Percentiles rank a stretch among this genome's conserved stretches.
These are phyloP conservation scores for Mesochorus sp. DNA, from an alignment of 2,888 invertebrate genomes.

Conservation along the genomic window DNA sequence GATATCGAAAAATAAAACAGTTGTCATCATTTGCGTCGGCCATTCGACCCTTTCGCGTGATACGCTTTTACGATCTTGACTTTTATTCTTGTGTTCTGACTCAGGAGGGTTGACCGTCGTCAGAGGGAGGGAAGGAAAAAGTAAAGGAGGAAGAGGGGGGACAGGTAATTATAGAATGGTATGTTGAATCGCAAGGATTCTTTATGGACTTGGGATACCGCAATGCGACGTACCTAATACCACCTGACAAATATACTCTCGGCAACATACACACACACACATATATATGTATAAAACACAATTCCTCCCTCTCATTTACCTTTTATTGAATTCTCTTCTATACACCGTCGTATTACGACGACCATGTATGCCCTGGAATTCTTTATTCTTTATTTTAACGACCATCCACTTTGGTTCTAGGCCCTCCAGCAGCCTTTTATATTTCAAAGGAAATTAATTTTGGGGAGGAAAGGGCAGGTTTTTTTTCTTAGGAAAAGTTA, in stretches of 20 bases:
- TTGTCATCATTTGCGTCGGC: background rate
- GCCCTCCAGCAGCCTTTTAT: background rate
- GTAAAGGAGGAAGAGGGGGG: too few relatives aligned
- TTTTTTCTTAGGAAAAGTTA: too few relatives aligned
- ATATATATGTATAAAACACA: background rate
- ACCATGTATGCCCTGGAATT: background rate
- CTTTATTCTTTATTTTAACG: constrained; percentile 1
- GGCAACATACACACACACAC: constrained; percentile 15
- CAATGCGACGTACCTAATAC: constrained; percentile 72
- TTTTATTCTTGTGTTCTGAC: constrained; percentile 17
- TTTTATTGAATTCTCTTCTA: constrained; percentile 12
- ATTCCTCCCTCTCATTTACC: background rate
- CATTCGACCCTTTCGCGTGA: constrained; percentile 26
- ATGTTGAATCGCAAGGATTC: constrained; percentile 57
- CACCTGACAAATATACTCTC: constrained; percentile 33
- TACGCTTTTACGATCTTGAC: constrained; percentile 28
- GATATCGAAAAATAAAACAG: background rate
- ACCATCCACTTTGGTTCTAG: background rate
- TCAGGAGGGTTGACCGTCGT: constrained; percentile 20
- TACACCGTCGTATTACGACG: background rate
- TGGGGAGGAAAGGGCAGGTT: too few relatives aligned
- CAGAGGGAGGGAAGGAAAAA: too few relatives aligned
- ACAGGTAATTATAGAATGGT: constrained; percentile 51
- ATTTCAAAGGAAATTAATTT: too few relatives aligned
- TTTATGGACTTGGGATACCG: constrained; percentile 67